Evolutionary conservation across 2,113 vertebrate species (phyloP), one percentile per base, ranked within the genome.

Genomic region (Meriones unguiculatus): DNA sequence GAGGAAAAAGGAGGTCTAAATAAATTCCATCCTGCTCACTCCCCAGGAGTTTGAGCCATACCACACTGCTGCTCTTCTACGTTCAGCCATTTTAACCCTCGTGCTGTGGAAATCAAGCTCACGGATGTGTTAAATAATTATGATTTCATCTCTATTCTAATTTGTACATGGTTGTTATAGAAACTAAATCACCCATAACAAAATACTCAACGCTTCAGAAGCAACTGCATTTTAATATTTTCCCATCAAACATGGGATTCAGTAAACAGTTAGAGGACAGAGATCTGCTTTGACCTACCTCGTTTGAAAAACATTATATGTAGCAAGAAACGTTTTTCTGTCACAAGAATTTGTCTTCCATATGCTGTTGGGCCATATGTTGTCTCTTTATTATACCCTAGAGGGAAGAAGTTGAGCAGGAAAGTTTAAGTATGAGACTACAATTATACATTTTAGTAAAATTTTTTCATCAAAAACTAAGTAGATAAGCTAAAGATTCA

Each of bases 291-390:
- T 95, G 97, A 96, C 96, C 92, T 80, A 54, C 35, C 73, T 97
- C 95, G 81, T 98, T 91, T 93, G 97, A 97, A 95, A 97, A 98
- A 95, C 95, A 97, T 95, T 96, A 84, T 52, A 17, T 84, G 50
- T 89, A 94, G 91, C 92, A 91, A 95, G 94, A 97, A 97, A 89
- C 95, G 96, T 94, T 97, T 97, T 97, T 97, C 95, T 89, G 67
- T 96, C 90, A 94, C 82, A 97, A 86, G 95, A 97, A 97, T 96
- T 93, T 96, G 93, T 97, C 96, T 97, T 96, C 90, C 94, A 89
- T 46, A 59, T 96, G 50, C 73, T 94, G 0, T 95, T 95, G 89
- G 73, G 73, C 88, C 62, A 87, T 95, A 96, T 96, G 86, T 97
- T 92, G 95, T 93, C 95, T 97, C 73, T 97, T 97, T 97, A 97